Base-by-base conservation (phyloP, 2,113 vertebrate genomes). In the Daubentonia madagascariensis region DNA sequence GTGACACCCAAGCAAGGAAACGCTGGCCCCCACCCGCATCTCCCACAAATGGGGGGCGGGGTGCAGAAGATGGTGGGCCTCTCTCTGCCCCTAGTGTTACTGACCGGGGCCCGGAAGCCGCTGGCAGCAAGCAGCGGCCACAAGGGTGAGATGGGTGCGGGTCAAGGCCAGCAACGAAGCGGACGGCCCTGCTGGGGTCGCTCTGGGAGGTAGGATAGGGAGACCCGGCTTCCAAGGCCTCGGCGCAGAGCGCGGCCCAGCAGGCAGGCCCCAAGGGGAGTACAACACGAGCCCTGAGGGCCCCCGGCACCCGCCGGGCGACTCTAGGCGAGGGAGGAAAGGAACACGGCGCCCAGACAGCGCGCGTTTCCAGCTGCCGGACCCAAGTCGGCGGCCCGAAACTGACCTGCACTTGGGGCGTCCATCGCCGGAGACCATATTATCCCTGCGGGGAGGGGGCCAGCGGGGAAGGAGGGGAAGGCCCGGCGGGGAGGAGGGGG, bases 341-440 rank as follows among this genome's bases (percentile, higher is more conserved):
- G 48, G 80, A 63, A 68, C n/a, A 16, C 86, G 45, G 40, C 22
- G 50, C 75, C 30, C 6, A 48, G 18, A 1, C n/a, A 48, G 73
- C 37, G n/a, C 35, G 63, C 79, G 84, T 35, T 61, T 20, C 43
- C 85, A 45, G 89, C 17, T 6, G n/a, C 85, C 81, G 79, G 73
- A 50, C 75, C 90, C 87, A 11, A 23, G 54, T 40, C 11, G 35
- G 79, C 61, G 9, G 70, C 45, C 67, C 2, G 50, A 45, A 67
- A 98, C 98, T 98, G 88, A 98, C 98, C 98, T 98, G 98, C 95
- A 96, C 95, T 95, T 81, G 85, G 91, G 93, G 97, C 87, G 97
- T 98, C 98, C 98, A 98, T 98, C 93, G 97, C 98, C 85, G 94
- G 98, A 88, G 97, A 98, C 97, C 98, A 98, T 98, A 98, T 96